phyloP scores from a whole-genome alignment of 1,140 invertebrate genomes.

The Trachymyrmex septentrionalis region DNA sequence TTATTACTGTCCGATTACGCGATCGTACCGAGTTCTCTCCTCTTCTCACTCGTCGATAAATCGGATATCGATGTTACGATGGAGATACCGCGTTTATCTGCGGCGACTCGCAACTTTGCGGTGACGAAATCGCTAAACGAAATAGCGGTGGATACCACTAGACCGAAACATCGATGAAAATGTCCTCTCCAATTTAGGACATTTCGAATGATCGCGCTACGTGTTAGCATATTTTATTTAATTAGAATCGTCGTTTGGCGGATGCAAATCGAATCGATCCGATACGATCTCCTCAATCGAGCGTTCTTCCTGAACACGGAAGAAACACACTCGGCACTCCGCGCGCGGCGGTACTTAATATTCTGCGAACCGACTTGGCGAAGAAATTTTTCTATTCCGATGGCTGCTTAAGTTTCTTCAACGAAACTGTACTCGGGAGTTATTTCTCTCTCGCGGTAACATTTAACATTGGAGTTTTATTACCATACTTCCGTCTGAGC shows the following conservation, averaged over 20 bases:
- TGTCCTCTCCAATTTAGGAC: slow-evolving; percentile 40
- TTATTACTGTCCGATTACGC: background rate
- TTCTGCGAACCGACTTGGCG: slow-evolving; percentile 23
- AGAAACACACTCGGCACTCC: slow-evolving; percentile 4
- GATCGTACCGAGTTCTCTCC: slow-evolving; percentile 1
- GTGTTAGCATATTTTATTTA: slow-evolving; percentile 38
- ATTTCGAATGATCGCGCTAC: background rate
- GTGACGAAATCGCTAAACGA: slow-evolving; percentile 12
- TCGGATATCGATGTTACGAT: slow-evolving; percentile 15
- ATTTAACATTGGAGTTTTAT: slow-evolving; percentile 57
- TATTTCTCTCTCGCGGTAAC: slow-evolving; percentile 36
- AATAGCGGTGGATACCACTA: background rate
- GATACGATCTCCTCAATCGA: slow-evolving; percentile 45
- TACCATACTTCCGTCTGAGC: slow-evolving; percentile 40
- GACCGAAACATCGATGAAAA: slow-evolving; percentile 10
- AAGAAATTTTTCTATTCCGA: slow-evolving; percentile 54
- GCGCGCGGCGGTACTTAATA: slow-evolving; percentile 31
- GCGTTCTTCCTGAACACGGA: slow-evolving; percentile 14
- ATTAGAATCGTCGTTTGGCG: slow-evolving; percentile 21
- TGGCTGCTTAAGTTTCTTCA: slow-evolving; percentile 53
- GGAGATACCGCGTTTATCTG: background rate
- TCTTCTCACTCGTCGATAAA: slow-evolving; percentile 12
- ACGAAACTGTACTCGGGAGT: slow-evolving; percentile 31
- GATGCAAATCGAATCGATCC: slow-evolving; percentile 57
- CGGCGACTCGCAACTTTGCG: background rate